Conservation (phyloP, 2,888 invertebrate species). For the Agonopterix arenella region DNA sequence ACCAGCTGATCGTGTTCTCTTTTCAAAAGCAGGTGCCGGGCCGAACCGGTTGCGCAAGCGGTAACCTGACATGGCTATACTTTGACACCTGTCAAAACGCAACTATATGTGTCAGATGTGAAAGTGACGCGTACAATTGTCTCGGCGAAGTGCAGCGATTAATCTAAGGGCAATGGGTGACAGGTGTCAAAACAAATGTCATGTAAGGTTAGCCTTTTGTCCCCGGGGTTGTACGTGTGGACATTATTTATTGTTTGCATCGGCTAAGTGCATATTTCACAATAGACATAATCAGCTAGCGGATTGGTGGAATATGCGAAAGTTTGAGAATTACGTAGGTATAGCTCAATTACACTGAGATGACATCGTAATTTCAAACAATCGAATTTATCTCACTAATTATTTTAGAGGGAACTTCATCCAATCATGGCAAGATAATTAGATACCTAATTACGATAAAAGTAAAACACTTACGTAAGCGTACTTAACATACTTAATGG, state of each 20-base stretch:
- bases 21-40: slow-evolving; percentile 32
- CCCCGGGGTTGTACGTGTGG: too few species aligned
- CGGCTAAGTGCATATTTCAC: too few species aligned
- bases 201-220: background rate
- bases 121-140: slow-evolving; percentile 10
- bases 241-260: too few species aligned
- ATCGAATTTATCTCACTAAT: too few species aligned
- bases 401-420: too few species aligned
- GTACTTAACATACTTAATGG: background rate
- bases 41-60: slow-evolving; percentile 33
- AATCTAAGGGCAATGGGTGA: too few species aligned
- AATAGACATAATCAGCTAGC: too few species aligned
- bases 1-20: slow-evolving; percentile 27
- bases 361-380: background rate
- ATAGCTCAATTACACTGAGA: background rate
- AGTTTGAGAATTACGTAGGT: too few species aligned
- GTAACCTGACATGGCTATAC: slow-evolving; percentile 15
- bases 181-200: slow-evolving; percentile 1
- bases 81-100: slow-evolving; percentile 50
- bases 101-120: slow-evolving; percentile 21
- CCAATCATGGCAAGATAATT: too few species aligned
- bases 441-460: too few species aligned
- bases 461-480: background rate
- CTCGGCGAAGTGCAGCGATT: too few species aligned
- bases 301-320: too few species aligned